Base-by-base conservation (phyloP, 2,888 invertebrate genomes). In the Campoplex capitator region DNA sequence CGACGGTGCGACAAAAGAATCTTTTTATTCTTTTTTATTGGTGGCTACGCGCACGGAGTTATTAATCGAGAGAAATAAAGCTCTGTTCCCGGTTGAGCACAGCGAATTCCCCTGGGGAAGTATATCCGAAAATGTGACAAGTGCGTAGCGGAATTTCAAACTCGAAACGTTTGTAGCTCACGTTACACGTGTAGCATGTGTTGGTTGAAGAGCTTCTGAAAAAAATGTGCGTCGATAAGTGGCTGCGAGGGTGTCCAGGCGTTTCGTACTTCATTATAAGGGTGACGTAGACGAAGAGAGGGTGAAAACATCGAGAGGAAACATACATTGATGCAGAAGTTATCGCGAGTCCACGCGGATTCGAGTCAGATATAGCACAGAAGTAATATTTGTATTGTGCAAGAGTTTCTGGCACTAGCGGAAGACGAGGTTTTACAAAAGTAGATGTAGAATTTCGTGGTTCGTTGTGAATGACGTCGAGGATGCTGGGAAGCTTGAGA, bases 381-480 rank as follows among this genome's bases (percentile, higher is more conserved):
- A 82, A 78, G 77, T 68, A 68, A 86, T 65, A 74, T 38, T 78
- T 62, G 70, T 73, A 83, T 86, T 83, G 76, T 86, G n/a, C 16
- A 71, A 3, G 51, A 51, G 65, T 38, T 42, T 9, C n/a, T 48
- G 48, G 65, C 23, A 38, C 16, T 23, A 32, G 6, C 79, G 67
- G 71, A 67, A 54, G 67, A 48, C 51, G 28, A 77, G 71, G 62
- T 71, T 62, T 51, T 79, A 74, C 74, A 78, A 77, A 71, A 84
- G 73, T 3, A 86, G 71, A 81, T 73, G 73, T 54, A 62, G 81
- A 16, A 84, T 87, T 84, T 86, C 84, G 84, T 70, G 86, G 83
- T 75, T 42, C 58, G 71, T 76, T 80, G 84, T 58, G 76, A 58
- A 77, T 85, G 85, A 82, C 76, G 58, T 82, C 13, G 54, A 32